Evolutionary conservation across 1,140 invertebrate species (phyloP).

Genomic region (Phymorhynchus buccinoides): DNA sequence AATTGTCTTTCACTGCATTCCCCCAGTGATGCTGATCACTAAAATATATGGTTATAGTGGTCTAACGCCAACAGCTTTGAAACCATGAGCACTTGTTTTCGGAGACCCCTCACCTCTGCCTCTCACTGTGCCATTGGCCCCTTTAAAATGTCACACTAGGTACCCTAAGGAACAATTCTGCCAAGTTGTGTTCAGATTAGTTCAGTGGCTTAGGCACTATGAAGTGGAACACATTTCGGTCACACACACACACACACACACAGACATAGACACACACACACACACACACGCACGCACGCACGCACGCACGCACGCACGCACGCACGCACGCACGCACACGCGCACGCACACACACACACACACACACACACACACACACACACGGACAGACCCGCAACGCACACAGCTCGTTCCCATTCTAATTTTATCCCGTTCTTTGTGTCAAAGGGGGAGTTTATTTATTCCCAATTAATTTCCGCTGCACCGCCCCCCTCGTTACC

Average conservation of each 20-base stretch:
- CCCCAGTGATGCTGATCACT: too few species aligned
- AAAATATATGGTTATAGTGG: too few species aligned
- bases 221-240: too few species aligned
- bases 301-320: conserved; percentile 1
- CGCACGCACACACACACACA: not conserved
- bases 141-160: too few species aligned
- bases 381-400: not conserved
- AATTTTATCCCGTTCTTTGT: conserved; percentile 45
- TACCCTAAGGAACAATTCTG: too few species aligned
- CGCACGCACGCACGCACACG: not conserved
- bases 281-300: conserved; percentile 1
- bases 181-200: too few species aligned
- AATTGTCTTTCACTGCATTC: too few species aligned
- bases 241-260: conserved; percentile 9
- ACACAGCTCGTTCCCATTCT: conserved; percentile 27
- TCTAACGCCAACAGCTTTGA: too few species aligned
- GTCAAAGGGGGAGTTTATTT: conserved; percentile 36
- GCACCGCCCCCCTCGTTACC: conserved; percentile 47
- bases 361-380: not conserved
- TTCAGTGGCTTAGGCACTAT: too few species aligned
- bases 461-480: conserved; percentile 48
- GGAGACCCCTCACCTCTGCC: too few species aligned
- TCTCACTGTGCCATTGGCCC: too few species aligned
- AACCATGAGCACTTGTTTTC: too few species aligned
- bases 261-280: conserved; percentile 20